These are phyloP conservation scores for Amphipyra tragopoginis DNA, from an alignment of 2,888 invertebrate species.

Conservation along the genomic window DNA sequence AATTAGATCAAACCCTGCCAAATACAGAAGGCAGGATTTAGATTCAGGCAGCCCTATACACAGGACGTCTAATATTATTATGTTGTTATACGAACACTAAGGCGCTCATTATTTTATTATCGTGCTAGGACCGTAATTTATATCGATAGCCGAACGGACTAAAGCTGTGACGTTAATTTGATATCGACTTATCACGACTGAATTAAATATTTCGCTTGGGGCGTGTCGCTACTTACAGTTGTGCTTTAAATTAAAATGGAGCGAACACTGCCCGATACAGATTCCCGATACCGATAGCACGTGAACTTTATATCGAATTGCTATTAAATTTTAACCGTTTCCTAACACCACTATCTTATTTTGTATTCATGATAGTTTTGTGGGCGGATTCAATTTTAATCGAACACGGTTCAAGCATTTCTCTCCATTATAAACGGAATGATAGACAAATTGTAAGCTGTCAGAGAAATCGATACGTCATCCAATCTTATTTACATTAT, in stretches of 20 bases:
- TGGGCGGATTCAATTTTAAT: constrained; percentile 35
- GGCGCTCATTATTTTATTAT: constrained; percentile 81
- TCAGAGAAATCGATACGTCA: constrained; percentile 47
- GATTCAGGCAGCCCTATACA: constrained; percentile 37
- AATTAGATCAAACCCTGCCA: constrained; percentile 12
- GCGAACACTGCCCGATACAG: constrained; percentile 50
- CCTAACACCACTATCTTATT: constrained; percentile 43
- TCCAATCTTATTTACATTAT: constrained; percentile 25
- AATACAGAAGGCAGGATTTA: constrained; percentile 7
- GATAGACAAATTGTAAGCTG: constrained; percentile 11
- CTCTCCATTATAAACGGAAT: constrained; percentile 29
- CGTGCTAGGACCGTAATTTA: constrained; percentile 72
- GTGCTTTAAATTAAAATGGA: constrained; percentile 56
- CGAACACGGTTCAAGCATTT: constrained; percentile 27
- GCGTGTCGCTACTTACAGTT: constrained; percentile 61
- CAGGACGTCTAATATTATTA: constrained; percentile 63
- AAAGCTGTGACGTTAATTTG: constrained; percentile 77
- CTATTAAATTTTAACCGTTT: constrained; percentile 44
- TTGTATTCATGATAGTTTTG: constrained; percentile 37
- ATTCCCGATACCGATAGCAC: constrained; percentile 57
- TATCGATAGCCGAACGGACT: constrained; percentile 63
- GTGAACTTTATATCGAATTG: constrained; percentile 60
- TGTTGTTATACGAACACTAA: constrained; percentile 68
- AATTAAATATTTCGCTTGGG: constrained; percentile 67
- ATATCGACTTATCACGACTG: constrained; percentile 78